A percentile compares a stretch with the other conserved stretches of the same genome.
phyloP scores from a whole-genome alignment of 2,113 vertebrate genomes.

The Clarias batrachus region DNA sequence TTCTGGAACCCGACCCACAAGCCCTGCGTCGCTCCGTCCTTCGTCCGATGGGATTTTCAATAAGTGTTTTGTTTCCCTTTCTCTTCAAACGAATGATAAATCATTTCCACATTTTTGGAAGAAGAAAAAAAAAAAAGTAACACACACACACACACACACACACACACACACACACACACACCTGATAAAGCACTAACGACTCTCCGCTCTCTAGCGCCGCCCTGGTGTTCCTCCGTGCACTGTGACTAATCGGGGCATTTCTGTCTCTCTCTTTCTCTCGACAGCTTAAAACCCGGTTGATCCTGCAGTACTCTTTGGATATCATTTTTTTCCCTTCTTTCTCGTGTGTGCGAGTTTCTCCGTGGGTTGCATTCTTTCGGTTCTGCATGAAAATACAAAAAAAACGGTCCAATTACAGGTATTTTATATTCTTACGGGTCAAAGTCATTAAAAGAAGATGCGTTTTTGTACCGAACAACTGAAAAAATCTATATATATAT shows the following conservation, averaged over 20 bases:
- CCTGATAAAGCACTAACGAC: conserved; percentile 49
- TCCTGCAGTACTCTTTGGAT: conserved; percentile 4
- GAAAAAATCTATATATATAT: background rate
- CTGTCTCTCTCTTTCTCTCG: conserved; percentile 24
- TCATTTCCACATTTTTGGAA: conserved; percentile 38
- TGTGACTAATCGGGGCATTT: conserved; percentile 58
- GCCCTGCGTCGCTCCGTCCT: background rate
- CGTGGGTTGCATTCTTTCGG: conserved; percentile 47
- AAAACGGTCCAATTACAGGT: conserved; percentile 36
- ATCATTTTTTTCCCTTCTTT: background rate
- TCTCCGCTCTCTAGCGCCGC: conserved; percentile 45
- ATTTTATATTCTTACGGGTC: conserved; percentile 55
- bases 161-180: conserved; percentile 8
- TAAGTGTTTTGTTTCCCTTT: conserved; percentile 25
- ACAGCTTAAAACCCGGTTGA: conserved; percentile 25
- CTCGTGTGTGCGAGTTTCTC: conserved; percentile 14
- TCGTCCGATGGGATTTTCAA: conserved; percentile 35
- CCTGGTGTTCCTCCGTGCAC: conserved; percentile 58
- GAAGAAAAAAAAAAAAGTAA: background rate
- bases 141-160: conserved; percentile 13
- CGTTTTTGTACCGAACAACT: conserved; percentile 20
- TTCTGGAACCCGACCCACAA: conserved; percentile 20
- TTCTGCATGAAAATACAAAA: conserved; percentile 49
- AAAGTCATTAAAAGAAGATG: conserved; percentile 34
- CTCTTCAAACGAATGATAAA: conserved; percentile 34